Conservation (phyloP, 2,888 invertebrate species). For the Subacronicta megacephala region DNA sequence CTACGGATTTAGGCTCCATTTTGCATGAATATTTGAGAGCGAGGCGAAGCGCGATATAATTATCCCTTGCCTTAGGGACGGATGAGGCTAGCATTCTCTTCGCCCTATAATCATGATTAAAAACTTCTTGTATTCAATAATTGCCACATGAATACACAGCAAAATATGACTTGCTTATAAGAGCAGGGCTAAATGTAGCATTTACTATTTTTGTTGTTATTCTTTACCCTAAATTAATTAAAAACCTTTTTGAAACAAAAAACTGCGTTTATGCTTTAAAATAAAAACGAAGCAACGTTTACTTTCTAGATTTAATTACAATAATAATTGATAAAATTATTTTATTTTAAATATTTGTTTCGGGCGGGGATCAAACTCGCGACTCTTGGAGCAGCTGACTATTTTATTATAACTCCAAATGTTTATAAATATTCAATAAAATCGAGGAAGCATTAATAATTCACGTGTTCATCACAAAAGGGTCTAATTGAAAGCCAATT, state of each 20-base stretch:
- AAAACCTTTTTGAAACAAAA: neutral
- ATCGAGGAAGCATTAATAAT: slow-evolving; percentile 46
- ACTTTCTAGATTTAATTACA: too few relatives aligned
- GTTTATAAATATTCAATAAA: too few relatives aligned
- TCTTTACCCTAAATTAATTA: neutral
- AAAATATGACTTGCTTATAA: neutral
- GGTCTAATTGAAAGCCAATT: slow-evolving; percentile 55
- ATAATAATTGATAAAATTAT: too few relatives aligned
- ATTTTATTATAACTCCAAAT: slow-evolving; percentile 1
- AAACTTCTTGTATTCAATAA: slow-evolving; percentile 26
- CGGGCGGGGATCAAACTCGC: too few relatives aligned
- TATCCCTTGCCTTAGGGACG: neutral
- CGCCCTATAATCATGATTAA: slow-evolving; percentile 6
- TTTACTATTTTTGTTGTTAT: too few relatives aligned
- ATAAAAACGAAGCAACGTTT: too few relatives aligned
- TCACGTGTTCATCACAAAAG: slow-evolving; percentile 52
- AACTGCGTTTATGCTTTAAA: too few relatives aligned
- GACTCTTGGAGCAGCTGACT: too few relatives aligned
- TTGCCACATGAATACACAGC: slow-evolving; percentile 32
- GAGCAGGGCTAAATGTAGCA: slow-evolving; percentile 1
- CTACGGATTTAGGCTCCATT: slow-evolving; percentile 23
- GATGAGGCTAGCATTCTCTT: neutral
- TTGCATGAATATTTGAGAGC: slow-evolving; percentile 28
- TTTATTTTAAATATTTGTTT: too few relatives aligned
- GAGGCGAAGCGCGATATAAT: slow-evolving; percentile 25